Evolutionary conservation across 1,140 invertebrate species (phyloP).

Genomic region (Aporrectodea caliginosa): DNA sequence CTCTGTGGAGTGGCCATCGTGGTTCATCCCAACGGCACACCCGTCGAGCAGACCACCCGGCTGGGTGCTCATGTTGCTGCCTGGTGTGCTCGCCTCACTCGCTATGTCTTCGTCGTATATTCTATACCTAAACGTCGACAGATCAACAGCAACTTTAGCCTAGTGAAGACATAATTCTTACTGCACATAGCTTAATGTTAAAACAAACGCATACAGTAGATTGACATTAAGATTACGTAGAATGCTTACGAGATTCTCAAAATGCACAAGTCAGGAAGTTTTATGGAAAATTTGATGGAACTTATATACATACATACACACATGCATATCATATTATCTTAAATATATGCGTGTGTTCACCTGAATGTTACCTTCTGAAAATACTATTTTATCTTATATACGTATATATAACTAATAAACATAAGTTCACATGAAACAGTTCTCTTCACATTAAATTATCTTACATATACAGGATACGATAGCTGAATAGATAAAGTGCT

Average conservation of each 20-base stretch:
- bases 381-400: no score
- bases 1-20: no score
- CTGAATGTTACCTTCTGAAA: no score
- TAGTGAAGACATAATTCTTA: background rate
- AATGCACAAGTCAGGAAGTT: background rate
- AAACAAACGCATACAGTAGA: background rate
- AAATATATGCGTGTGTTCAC: no score
- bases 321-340: no score
- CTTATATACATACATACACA: background rate
- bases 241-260: background rate
- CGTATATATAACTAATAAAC: no score
- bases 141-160: background rate
- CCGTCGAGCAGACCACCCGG: no score
- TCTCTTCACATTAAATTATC: no score
- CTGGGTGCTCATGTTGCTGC: background rate
- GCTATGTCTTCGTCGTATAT: constrained; percentile 47
- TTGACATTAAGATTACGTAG: background rate
- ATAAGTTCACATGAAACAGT: no score
- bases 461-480: no score
- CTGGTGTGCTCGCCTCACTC: constrained; percentile 35
- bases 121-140: constrained; percentile 38
- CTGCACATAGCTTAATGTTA: background rate
- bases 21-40: no score
- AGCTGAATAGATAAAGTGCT: no score
- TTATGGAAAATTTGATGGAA: background rate